These are phyloP conservation scores for Dryoscopus gambensis DNA, from an alignment of 2,113 vertebrate genomes.

Conservation along the genomic window DNA sequence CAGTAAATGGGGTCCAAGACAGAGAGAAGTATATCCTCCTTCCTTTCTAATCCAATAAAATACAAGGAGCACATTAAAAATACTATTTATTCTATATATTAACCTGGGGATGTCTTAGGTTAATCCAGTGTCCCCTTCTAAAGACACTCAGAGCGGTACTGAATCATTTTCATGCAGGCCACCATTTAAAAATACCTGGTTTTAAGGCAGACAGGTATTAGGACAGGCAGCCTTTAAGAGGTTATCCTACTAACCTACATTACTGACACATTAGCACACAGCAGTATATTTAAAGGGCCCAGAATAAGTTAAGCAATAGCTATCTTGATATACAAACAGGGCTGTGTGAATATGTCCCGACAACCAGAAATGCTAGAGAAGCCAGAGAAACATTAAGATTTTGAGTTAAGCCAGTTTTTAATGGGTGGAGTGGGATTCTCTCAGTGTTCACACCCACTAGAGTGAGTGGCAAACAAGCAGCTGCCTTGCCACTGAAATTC, in stretches of 20 bases:
- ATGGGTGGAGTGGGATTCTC: conserved; percentile 53
- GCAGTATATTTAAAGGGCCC: neutral
- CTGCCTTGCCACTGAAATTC: neutral
- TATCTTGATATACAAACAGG: conserved; percentile 12
- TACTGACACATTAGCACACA: neutral
- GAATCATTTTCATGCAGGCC: neutral
- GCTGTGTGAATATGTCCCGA: neutral
- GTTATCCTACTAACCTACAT: conserved; percentile 56
- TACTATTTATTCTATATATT: fast-evolving
- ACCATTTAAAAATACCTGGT: neutral
- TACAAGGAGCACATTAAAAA: neutral
- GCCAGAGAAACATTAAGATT: conserved; percentile 43
- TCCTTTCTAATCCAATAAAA: neutral
- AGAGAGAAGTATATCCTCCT: neutral
- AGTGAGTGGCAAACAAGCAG: conserved; percentile 7
- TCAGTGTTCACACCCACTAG: conserved; percentile 24
- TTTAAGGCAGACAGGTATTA: neutral
- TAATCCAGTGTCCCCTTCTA: neutral
- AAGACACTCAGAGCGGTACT: neutral
- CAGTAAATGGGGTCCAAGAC: neutral
- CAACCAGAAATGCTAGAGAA: conserved; percentile 46
- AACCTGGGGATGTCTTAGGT: neutral
- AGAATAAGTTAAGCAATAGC: neutral
- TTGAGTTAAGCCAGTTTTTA: conserved; percentile 39
- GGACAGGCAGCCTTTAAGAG: neutral